These are phyloP conservation scores for Cephalopholis sonnerati DNA, from an alignment of 2,113 vertebrate genomes.

Conservation along the genomic window DNA sequence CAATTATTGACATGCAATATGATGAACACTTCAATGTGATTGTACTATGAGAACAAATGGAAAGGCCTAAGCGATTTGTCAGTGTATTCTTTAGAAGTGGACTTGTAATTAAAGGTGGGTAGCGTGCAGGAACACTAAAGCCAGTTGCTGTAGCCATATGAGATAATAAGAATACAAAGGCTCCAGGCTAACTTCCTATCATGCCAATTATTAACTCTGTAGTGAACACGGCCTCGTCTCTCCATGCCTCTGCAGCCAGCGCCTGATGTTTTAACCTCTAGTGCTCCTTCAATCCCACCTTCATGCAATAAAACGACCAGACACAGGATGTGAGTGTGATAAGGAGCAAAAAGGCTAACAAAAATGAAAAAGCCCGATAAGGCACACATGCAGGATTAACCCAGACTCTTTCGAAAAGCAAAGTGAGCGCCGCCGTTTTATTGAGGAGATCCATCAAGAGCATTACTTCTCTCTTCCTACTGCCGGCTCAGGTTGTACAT, in stretches of 20 bases:
- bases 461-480: slow-evolving; percentile 22
- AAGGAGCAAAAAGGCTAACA: slow-evolving; percentile 32
- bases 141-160: slow-evolving; percentile 45
- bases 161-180: slow-evolving; percentile 60
- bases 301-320: slow-evolving; percentile 38
- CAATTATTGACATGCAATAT: slow-evolving; percentile 38
- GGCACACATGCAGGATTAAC: slow-evolving; percentile 50
- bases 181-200: slow-evolving; percentile 54
- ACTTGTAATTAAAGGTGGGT: slow-evolving; percentile 65
- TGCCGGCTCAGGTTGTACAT: slow-evolving; percentile 16
- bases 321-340: slow-evolving; percentile 27
- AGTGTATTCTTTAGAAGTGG: slow-evolving; percentile 37
- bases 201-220: slow-evolving; percentile 40
- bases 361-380: slow-evolving; percentile 50
- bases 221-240: slow-evolving; percentile 10
- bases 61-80: slow-evolving; percentile 7
- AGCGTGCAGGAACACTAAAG: slow-evolving; percentile 22
- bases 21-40: slow-evolving; percentile 35
- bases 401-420: slow-evolving; percentile 27
- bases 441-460: slow-evolving; percentile 46
- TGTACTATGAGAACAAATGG: slow-evolving; percentile 37
- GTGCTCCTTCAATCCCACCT: neutral
- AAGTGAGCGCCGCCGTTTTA: slow-evolving; percentile 47
- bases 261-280: slow-evolving; percentile 44
- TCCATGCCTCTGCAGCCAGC: slow-evolving; percentile 2